Base-by-base conservation (phyloP, 2,113 vertebrate species). In the Chauna torquata region DNA sequence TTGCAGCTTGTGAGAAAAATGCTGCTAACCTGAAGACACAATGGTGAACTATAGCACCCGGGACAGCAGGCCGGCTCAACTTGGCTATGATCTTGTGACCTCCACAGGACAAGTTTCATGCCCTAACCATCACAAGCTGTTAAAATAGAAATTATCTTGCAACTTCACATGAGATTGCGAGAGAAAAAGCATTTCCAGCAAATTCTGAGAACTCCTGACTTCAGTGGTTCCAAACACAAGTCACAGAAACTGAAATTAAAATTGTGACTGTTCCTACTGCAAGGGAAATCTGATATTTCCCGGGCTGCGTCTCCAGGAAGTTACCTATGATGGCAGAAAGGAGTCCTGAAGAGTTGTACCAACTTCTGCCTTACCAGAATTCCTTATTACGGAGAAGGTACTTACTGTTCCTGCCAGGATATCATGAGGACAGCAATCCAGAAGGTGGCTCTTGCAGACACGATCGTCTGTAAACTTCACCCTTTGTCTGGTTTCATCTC, bases 391-490 rank as follows among this genome's bases (percentile, higher is more conserved):
- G 69, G 54, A 50, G 49, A 22, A 66, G 36, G 59, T 9, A 98
- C 99, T 98, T 98, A 99, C 99, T 81, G 99, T 99, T 98, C 99
- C 99, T 54, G 99, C 99, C 91, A 99, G 98, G 97, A 99, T 99
- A 98, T 99, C 99, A 76, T 99, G 99, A 20, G 99, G 99, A 97
- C 99, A 99, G 98, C 99, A 99, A 98, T 99, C 99, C 97, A 99
- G 99, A 17, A 99, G 99, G 96, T 99, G 99, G 97, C 99, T 99
- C 98, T 99, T 99, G 99, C 99, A 99, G 97, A 99, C 99, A 40
- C 99, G 98, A 80, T 99, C 99, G 24, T 99, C 99, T 52, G 99
- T 99, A 94, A 99, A 99, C 98, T 99, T 99, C 97, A 99, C 99
- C 98, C 99, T 98, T 99, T 99, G 99, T 85, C 99, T 99, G 95